Base-by-base conservation (phyloP, 2,888 invertebrate species). In the Thereva unica region DNA sequence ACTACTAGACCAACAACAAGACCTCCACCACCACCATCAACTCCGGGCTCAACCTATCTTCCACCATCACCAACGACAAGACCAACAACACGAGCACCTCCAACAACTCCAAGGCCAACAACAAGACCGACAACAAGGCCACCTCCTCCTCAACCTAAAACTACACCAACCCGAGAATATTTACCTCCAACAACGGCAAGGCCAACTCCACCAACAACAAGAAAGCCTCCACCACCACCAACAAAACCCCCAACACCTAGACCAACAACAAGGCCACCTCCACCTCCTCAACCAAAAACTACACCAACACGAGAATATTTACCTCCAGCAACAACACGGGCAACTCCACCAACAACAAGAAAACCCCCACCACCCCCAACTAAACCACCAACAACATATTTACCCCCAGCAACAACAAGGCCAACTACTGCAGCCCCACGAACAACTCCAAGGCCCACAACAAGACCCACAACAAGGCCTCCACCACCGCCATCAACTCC, bases 371-470 rank as follows among this genome's bases (percentile, higher is more conserved):
- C 35, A 34, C 57, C n/a, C 4, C 59, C 41, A 23, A 40, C 55
- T 0, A 9, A 57, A 71, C 69, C 2, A 72, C 70, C 67, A 45
- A 73, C n/a, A 73, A 72, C 38, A 71, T 69, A 53, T 73, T 73
- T 69, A 61, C 74, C 72, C 67, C 65, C 68, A 54, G 66, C 72
- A 45, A 73, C n/a, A 73, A 72, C 38, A 71, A 69, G 52, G 73
- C 73, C 69, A 61, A 73, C 72, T 67, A 65, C 68, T 53, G 66
- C 72, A 23, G 23, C 23, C 23, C 23, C 23, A 23, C 1, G 23
- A 23, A 23, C 23, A 23, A 23, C 23, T 23, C 23, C 23, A 23
- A 23, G 23, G 23, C 68, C 72, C 4, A 47, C 34, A 38, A 59
- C 59, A 5, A 49, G 23, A 23, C 23, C 23, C 1, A 23, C 23